Conservation (phyloP, 2,888 invertebrate species). For the Macropis europaea region DNA sequence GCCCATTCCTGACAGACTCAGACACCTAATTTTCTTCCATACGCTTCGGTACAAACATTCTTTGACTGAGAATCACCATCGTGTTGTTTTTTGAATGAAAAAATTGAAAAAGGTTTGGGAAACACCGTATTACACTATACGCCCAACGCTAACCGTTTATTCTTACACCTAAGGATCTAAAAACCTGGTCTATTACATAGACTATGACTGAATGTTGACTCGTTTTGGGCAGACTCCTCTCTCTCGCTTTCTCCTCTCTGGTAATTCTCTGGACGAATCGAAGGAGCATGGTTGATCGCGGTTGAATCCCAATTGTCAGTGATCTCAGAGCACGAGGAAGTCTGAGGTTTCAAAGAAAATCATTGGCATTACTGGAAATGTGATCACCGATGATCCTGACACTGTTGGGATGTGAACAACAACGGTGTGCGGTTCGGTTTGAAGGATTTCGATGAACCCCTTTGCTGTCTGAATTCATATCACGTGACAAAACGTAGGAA, state of each 20-base stretch:
- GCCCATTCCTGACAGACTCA: too few species aligned
- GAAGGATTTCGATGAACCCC: slow-evolving; percentile 1
- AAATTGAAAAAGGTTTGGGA: slow-evolving; percentile 3
- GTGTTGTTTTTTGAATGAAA: background rate
- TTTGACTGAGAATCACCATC: background rate
- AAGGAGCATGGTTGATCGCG: background rate
- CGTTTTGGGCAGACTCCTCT: background rate
- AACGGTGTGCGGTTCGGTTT: slow-evolving; percentile 26
- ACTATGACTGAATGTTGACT: slow-evolving; percentile 15
- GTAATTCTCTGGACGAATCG: slow-evolving; percentile 23
- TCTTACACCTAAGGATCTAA: slow-evolving; percentile 32
- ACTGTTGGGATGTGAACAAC: slow-evolving; percentile 40
- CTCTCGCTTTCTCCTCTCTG: background rate
- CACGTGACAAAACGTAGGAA: background rate
- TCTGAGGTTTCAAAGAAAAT: background rate
- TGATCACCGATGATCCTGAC: background rate
- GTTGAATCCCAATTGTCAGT: background rate
- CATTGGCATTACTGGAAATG: background rate
- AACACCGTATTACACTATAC: slow-evolving; percentile 13
- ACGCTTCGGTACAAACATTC: too few species aligned
- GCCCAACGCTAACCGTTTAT: slow-evolving; percentile 9
- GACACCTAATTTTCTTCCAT: too few species aligned
- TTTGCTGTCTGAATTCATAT: background rate
- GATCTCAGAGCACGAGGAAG: background rate
- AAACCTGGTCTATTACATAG: slow-evolving; percentile 15